Evolutionary conservation across 2,888 invertebrate species (phyloP).

Genomic region (Ernsta delagoae): DNA sequence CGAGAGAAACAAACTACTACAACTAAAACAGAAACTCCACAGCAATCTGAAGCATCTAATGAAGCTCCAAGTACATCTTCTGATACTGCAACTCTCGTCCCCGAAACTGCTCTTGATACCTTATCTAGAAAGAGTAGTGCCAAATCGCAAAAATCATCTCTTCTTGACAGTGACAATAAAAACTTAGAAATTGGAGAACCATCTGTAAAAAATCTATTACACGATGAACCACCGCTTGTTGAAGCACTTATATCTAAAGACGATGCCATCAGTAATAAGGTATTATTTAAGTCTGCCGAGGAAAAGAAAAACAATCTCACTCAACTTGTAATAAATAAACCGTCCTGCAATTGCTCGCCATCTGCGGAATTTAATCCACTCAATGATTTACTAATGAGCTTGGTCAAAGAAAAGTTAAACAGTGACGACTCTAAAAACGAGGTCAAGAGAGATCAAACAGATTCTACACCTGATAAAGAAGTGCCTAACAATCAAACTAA

Average conservation of each 20-base stretch:
- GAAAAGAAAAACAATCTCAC: conserved; percentile 76
- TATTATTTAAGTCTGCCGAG: conserved; percentile 65
- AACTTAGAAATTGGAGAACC: conserved; percentile 62
- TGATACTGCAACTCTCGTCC: conserved; percentile 51
- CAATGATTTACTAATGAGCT: conserved; percentile 79
- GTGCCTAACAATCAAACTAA: conserved; percentile 89
- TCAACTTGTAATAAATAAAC: conserved; percentile 73
- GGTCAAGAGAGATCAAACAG: conserved; percentile 82
- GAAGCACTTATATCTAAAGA: conserved; percentile 75
- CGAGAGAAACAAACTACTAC: conserved; percentile 86
- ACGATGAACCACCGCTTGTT: conserved; percentile 63
- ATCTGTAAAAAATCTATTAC: conserved; percentile 72
- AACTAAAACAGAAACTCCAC: conserved; percentile 59
- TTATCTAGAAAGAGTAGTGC: conserved; percentile 83
- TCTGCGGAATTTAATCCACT: conserved; percentile 76
- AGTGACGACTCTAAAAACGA: conserved; percentile 88
- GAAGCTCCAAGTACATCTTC: conserved; percentile 66
- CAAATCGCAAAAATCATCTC: conserved; percentile 82
- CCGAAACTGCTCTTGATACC: conserved; percentile 59
- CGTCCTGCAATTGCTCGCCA: conserved; percentile 77
- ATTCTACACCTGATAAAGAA: conserved; percentile 78
- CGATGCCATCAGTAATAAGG: conserved; percentile 78
- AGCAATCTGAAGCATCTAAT: conserved; percentile 57
- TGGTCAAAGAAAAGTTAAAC: conserved; percentile 82
- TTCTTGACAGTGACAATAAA: conserved; percentile 63